Base-by-base conservation (phyloP, 1,140 invertebrate genomes). In the Bombus pascuorum region DNA sequence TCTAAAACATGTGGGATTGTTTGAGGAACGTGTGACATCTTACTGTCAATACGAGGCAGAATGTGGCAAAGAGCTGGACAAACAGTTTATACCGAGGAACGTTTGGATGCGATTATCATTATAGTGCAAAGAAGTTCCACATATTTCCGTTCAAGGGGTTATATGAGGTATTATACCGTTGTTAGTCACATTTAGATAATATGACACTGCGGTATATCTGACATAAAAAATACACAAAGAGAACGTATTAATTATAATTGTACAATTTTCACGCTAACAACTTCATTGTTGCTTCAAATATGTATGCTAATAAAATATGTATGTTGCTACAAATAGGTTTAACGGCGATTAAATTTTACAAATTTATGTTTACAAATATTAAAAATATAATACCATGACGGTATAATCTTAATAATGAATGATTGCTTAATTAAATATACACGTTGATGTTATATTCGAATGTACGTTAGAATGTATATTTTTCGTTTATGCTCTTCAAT, bases 21-120 rank as follows among this genome's bases (percentile, higher is more conserved):
- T 92, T 92, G 90, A 86, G 68, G 86, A 90, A 92, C 91, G 91
- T 89, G 91, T 92, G 91, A 92, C 91, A 92, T 90, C 87, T 90
- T 91, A 87, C 37, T 86, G 91, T 90, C 91, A 92, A 92, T 65
- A 90, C 62, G 37, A 84, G 68, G 44, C 85, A 79, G 89, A 85
- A 91, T 83, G 91, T 89, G 90, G 71, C 87, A 92, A 93, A 87
- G 77, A 92, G 89, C 25, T 89, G 72, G 37, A 57, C 84, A 92
- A 93, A 93, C 92, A 92, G 79, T 93, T 93, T 93, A 93, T 88
- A 85, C 76, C 91, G 86, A 85, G 84, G 88, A 90, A 87, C 86
- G 91, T 92, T 92, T 92, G 91, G 76, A 82, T 87, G 85, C 91
- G 92, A 92, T 92, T 92, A 92, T 92, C 91, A 87, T 87, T 39